Base-by-base conservation (phyloP, 1,140 invertebrate species). In the Linepithema humile region DNA sequence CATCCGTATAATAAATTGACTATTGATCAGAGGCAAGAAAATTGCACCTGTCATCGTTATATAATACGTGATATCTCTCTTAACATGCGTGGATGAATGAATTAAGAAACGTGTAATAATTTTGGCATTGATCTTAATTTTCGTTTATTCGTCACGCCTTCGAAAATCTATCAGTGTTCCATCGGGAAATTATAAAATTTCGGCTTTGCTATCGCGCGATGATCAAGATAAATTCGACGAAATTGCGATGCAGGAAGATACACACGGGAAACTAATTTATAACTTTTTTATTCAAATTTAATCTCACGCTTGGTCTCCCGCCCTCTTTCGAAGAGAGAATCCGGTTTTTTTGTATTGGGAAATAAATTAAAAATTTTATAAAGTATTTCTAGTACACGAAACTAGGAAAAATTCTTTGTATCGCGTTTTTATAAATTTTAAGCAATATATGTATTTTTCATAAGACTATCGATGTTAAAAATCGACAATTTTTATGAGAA, bases 241-340 rank as follows among this genome's bases (percentile, higher is more conserved):
- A 74, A 60, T 48, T 77, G 40, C 12, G 29, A 48, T 35, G 5
- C 20, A 17, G 29, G 2, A 26, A 40, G 38, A 3, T 29, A 3
- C 3, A 74, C 20, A 29, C 17, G 15, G 38, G 26, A 74, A 60
- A 32, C 5, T 74, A 26, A 62, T 62, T 60, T 60, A 45, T 38
- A 65, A 75, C 15, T 20, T 75, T 62, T 35, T 64, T 77, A 50
- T 77, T 48, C 15, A 77, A 77, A 77, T 75, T 62, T 64, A 64
- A 64, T 64, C 32, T 62, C 0, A 4, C 15, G 23, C 26, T n/a
- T n/a, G 9, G 17, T 15, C 23, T 62, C 38, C n/a, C n/a, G n/a
- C 23, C 12, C 23, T 70, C 3, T 23, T 70, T 53, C 32, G 2
- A 5, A 48, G 45, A 48, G 23, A 35, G 32, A 50, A 50, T 5